Evolutionary conservation across 2,888 invertebrate species (phyloP), one percentile per base, ranked within the genome.

Genomic region (Cheilosia scutellata): DNA sequence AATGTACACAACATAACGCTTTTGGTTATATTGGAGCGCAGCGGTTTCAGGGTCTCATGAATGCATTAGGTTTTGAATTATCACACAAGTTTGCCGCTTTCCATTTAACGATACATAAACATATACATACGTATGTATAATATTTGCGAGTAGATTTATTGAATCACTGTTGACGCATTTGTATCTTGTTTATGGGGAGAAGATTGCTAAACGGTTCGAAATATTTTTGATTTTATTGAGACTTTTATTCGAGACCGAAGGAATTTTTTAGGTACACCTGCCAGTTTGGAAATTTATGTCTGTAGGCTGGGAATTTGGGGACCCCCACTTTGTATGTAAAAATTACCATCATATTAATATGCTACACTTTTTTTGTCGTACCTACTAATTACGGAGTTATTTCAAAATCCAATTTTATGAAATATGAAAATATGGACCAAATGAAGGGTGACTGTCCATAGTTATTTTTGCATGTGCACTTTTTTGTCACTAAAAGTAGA

Each of bases 11-110:
- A 33, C 33, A 65, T 16, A 75, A 49, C 49, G 65, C 62, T 72
- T 53, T 72, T 25, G 62, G 49, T 25, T 44, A 42, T 78, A 29
- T 65, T 11, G 27, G 62, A 51, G 25, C 63, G 37, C 63, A 58
- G 58, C 74, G 70, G 75, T 72, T 11, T 47, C 27, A 9, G 49
- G 31, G 65, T 65, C 71, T 71, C 37, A 47, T 77, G 80, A 72
- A 80, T 79, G 75, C 84, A 79, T 79, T 84, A 65, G 84, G 65
- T 80, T 86, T 76, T 86, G 86, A 86, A 77, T 86, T 82, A 86
- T 86, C 86, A 82, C 86, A 80, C 76, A 77, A 53, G 86, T 74
- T 72, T 82, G 72, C 86, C 86, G 86, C 76, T 57, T 57, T 80
- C 60, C 70, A 79, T 84, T 57, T 44, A 65, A 75, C 72, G 76